Percentiles rank a stretch among this genome's conserved stretches.
Conservation (phyloP, 2,797 vertebrate genomes). For the Poeciliopsis gracilis region DNA sequence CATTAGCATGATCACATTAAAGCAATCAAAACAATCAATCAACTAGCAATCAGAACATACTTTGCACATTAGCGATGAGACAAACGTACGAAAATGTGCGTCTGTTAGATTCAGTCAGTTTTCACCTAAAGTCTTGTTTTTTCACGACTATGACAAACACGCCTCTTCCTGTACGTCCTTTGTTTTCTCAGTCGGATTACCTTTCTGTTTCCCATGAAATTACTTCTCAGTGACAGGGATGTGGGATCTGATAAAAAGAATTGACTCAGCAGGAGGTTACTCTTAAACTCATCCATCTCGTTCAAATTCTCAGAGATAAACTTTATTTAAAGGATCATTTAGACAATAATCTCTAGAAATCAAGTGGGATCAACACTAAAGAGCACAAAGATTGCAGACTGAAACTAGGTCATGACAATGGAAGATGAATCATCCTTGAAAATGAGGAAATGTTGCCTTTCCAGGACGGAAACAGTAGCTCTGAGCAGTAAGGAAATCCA, state of each 20-base stretch:
- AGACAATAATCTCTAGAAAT: background rate
- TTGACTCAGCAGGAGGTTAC: background rate
- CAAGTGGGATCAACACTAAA: conserved; percentile 26
- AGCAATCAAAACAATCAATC: background rate
- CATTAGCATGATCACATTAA: background rate
- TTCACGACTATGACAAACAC: background rate
- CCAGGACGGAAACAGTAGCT: background rate
- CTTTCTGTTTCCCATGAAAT: conserved; percentile 24
- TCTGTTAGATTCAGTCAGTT: conserved; percentile 70
- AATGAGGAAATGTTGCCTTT: conserved; percentile 9
- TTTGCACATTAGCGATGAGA: no score
- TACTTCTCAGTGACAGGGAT: conserved; percentile 70
- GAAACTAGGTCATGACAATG: background rate
- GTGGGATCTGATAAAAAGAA: background rate
- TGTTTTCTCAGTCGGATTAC: background rate
- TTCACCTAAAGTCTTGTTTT: conserved; percentile 44
- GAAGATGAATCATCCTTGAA: background rate
- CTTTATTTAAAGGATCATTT: background rate
- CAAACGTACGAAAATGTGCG: background rate
- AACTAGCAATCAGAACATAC: background rate
- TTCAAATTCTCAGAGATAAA: background rate
- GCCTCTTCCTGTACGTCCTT: background rate
- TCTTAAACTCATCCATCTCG: background rate
- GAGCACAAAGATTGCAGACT: no score
- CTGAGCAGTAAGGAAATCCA: background rate